Percentiles rank a stretch among this genome's conserved stretches.
phyloP scores from a whole-genome alignment of 92 coral and sea anemone genomes.

The Hydrozoanthus gracilis region DNA sequence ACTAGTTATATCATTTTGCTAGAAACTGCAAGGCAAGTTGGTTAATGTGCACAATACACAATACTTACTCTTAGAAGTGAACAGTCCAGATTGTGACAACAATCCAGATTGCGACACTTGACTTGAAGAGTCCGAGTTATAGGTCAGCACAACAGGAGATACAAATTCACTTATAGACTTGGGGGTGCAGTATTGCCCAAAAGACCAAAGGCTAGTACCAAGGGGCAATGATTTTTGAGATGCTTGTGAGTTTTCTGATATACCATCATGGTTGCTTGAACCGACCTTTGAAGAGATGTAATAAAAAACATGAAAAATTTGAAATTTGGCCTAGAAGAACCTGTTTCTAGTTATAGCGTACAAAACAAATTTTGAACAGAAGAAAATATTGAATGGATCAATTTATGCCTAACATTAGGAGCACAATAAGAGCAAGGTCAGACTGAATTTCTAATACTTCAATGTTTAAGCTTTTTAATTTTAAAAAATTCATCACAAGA shows the following conservation, averaged over 20 bases:
- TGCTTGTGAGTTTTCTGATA: background rate
- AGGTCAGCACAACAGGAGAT: slow-evolving; percentile 61
- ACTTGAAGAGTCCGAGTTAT: slow-evolving; percentile 35
- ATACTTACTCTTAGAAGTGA: background rate
- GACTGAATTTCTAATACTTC: no score
- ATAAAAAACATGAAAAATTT: background rate
- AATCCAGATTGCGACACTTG: background rate
- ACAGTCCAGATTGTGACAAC: background rate
- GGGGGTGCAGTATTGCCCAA: slow-evolving; percentile 7
- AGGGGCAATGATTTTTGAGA: background rate
- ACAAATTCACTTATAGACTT: slow-evolving; percentile 36
- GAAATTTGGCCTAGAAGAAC: background rate
- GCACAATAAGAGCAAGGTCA: no score
- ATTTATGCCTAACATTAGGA: no score
- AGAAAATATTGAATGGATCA: no score
- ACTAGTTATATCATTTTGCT: no score
- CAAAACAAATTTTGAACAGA: no score
- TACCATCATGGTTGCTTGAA: background rate
- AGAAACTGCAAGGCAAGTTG: no score
- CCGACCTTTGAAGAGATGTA: background rate
- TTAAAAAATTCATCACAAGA: no score
- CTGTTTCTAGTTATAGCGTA: background rate
- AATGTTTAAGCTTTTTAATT: no score
- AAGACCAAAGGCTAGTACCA: background rate
- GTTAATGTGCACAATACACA: no score